Percentiles rank a stretch among this genome's conserved stretches.
Conservation (phyloP, 1,140 invertebrate genomes). For the Drosophila sp. region DNA sequence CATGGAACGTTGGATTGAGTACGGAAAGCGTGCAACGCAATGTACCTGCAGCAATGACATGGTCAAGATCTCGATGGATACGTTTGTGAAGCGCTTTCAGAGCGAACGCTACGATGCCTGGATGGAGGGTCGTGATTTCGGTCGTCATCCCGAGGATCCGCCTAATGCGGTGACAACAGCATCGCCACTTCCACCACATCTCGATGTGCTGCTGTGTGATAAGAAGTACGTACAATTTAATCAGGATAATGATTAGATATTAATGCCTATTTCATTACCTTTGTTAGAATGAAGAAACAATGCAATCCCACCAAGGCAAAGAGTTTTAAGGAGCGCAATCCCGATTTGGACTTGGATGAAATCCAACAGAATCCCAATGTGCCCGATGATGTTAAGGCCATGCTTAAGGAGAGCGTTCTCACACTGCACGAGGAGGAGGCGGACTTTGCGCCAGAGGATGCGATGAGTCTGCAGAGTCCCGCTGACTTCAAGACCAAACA, state of each 20-base stretch:
- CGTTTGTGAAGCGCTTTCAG: constrained; percentile 97
- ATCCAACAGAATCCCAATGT: constrained; percentile 84
- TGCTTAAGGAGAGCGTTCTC: constrained; percentile 79
- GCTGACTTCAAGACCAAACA: constrained; percentile 79
- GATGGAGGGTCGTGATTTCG: constrained; percentile 92
- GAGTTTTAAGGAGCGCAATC: constrained; percentile 84
- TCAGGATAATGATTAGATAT: no score
- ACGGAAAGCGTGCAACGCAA: constrained; percentile 95
- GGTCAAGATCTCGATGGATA: constrained; percentile 99
- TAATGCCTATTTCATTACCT: background rate
- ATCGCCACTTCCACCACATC: constrained; percentile 69
- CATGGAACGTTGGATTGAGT: constrained; percentile 98
- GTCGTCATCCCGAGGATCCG: constrained; percentile 96
- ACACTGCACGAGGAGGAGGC: constrained; percentile 60
- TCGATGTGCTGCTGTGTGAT: constrained; percentile 78
- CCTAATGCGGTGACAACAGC: constrained; percentile 63
- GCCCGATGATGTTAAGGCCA: constrained; percentile 83
- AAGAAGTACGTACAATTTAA: constrained; percentile 71
- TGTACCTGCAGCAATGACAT: constrained; percentile 95
- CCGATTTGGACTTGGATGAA: constrained; percentile 83
- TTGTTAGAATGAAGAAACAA: constrained; percentile 82
- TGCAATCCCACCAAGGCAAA: constrained; percentile 83
- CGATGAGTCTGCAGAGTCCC: constrained; percentile 70
- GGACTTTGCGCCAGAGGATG: constrained; percentile 58
- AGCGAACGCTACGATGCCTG: constrained; percentile 91